Conservation (phyloP, 2,888 invertebrate genomes). For the Chymomyza caudatula region DNA sequence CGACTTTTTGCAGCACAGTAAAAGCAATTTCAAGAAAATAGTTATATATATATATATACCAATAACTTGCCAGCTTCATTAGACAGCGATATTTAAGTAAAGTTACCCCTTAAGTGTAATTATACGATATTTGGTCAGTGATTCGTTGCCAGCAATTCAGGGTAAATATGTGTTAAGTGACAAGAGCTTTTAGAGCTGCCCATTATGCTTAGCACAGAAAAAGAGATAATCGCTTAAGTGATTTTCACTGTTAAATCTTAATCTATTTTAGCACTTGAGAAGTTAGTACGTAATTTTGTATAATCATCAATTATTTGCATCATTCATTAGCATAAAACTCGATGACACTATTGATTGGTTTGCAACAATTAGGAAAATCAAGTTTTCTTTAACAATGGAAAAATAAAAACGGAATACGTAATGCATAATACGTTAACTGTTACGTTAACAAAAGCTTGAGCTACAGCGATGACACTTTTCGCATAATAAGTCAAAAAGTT, state of each 20-base stretch:
- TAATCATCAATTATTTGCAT: conserved; percentile 34
- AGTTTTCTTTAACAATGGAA: conserved; percentile 1
- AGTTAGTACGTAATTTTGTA: conserved; percentile 53
- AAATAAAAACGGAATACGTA: background rate
- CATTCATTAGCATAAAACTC: conserved; percentile 46
- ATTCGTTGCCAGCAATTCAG: too few species aligned
- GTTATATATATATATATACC: too few species aligned
- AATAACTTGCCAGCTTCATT: too few species aligned
- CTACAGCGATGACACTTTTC: background rate
- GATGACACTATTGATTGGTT: conserved; percentile 29
- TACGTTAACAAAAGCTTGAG: background rate
- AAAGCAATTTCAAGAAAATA: too few species aligned
- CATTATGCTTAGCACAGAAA: background rate
- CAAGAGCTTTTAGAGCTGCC: background rate
- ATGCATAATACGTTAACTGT: background rate
- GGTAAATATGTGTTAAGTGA: too few species aligned
- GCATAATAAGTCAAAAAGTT: background rate
- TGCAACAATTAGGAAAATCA: conserved; percentile 12
- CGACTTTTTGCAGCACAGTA: too few species aligned
- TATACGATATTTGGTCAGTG: too few species aligned
- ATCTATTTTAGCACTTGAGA: conserved; percentile 9
- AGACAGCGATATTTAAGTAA: too few species aligned
- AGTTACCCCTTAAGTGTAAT: too few species aligned
- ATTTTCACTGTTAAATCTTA: background rate
- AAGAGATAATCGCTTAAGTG: background rate